Conservation (phyloP, 2,113 vertebrate genomes). For the Sigmodon hispidus region DNA sequence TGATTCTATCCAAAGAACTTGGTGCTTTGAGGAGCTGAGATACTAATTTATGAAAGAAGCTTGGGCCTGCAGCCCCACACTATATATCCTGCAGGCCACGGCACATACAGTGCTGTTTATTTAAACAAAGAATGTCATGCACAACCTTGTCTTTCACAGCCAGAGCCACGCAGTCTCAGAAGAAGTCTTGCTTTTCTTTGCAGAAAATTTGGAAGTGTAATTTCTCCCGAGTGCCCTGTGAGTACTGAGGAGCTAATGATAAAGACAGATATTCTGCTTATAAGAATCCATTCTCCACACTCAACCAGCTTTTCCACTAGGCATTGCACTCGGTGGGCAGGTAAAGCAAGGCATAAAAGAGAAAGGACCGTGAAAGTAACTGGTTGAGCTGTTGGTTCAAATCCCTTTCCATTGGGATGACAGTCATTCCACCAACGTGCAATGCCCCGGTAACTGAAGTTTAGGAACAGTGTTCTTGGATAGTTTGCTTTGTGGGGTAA, state of each 20-base stretch:
- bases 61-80: background rate
- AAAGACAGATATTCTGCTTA: background rate
- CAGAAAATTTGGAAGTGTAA: background rate
- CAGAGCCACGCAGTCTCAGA: background rate
- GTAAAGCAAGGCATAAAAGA: background rate
- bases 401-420: background rate
- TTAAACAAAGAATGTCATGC: background rate
- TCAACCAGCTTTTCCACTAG: background rate
- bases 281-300: background rate
- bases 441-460: background rate
- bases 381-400: background rate
- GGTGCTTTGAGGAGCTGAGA: background rate
- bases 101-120: background rate
- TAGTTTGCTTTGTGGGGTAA: background rate
- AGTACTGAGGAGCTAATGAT: background rate
- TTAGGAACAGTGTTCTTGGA: background rate
- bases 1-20: conserved; percentile 12
- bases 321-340: background rate
- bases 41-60: too few relatives aligned
- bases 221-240: background rate
- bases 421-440: rapidly evolving
- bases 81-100: background rate
- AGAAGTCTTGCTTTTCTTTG: background rate
- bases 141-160: background rate
- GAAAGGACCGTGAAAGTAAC: background rate